Base-by-base conservation (phyloP, 1,140 invertebrate genomes). In the Wasmannia auropunctata region DNA sequence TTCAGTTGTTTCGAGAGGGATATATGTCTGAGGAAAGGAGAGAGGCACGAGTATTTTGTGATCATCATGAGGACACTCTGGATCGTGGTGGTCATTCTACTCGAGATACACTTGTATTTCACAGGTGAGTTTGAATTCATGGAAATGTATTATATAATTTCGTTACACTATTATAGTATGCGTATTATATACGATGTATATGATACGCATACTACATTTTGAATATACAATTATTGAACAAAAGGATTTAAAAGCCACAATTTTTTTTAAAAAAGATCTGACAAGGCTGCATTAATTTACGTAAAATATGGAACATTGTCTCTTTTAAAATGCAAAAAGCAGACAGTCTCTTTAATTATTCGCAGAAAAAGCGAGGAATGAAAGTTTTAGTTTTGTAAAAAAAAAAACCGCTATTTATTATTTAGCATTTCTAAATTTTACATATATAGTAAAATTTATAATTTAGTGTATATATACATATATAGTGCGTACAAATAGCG, bases 101-200 rank as follows among this genome's bases (percentile, higher is more conserved):
- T 94, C 40, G 90, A 93, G 74, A 86, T 92, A 84, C 90, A 94
- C 31, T 87, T 93, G 54, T 90, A 92, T 51, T 90, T 93, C 40
- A 91, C 74, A 70, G 93, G 93, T 94, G 75, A 90, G 87, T 77
- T 79, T 60, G 3, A 62, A 76, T 56, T 70, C 28, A 11, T 56
- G 19, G 8, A 63, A 63, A 54, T 1, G 6, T 31, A 25, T 56
- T 37, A 5, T 34, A 40, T 19, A 75, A 7, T 56, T 37, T 16
- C n/a, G 3, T 31, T 70, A 49, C 16, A 28, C 6, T 51, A n/a
- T 34, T 43, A 7, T 67, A 65, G n/a, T n/a, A n/a, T n/a, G n/a
- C n/a, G n/a, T 22, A 28, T 22, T 31, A 7, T 0, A 65, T 6
- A 22, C 5, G 2, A 46, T 46, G 16, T 43, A n/a, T 40, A n/a